These are phyloP conservation scores for Alligator sinensis DNA, from an alignment of 2,113 vertebrate genomes.

Conservation along the genomic window DNA sequence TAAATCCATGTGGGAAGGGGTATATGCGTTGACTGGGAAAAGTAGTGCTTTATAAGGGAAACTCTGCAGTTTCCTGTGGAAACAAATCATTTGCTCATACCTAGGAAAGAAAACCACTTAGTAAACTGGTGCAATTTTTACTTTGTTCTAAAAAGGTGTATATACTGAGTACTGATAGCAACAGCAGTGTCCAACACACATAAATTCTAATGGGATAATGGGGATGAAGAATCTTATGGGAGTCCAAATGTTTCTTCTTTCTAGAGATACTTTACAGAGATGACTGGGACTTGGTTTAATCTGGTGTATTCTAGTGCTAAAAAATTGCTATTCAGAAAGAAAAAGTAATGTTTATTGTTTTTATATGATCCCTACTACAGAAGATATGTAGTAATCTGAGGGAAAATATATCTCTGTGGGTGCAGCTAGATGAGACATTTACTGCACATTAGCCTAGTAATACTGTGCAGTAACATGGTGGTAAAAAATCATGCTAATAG, in stretches of 20 bases:
- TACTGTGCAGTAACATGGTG: too few species aligned
- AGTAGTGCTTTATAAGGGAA: not conserved
- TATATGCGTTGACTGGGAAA: not conserved
- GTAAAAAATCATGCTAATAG: too few species aligned
- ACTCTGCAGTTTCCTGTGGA: not conserved
- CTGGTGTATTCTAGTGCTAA: fast-evolving
- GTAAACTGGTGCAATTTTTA: fast-evolving
- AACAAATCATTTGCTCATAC: not conserved
- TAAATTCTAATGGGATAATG: not conserved
- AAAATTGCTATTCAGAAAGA: not conserved
- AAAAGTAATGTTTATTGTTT: not conserved
- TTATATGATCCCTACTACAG: not conserved
- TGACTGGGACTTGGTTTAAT: not conserved
- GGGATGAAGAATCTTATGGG: not conserved
- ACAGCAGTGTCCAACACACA: fast-evolving
- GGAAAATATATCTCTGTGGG: not conserved
- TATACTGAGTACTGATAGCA: not conserved
- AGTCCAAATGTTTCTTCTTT: fast-evolving
- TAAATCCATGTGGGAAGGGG: not conserved
- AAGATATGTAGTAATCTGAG: not conserved
- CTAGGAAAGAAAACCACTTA: not conserved
- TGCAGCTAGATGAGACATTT: not conserved
- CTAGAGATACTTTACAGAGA: not conserved
- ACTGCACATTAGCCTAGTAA: too few species aligned
- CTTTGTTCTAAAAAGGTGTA: not conserved